A percentile compares a stretch with the other conserved stretches of the same genome.
Evolutionary conservation across 1,140 invertebrate genomes (phyloP).

Genomic region (Drosophila ercepeae): DNA sequence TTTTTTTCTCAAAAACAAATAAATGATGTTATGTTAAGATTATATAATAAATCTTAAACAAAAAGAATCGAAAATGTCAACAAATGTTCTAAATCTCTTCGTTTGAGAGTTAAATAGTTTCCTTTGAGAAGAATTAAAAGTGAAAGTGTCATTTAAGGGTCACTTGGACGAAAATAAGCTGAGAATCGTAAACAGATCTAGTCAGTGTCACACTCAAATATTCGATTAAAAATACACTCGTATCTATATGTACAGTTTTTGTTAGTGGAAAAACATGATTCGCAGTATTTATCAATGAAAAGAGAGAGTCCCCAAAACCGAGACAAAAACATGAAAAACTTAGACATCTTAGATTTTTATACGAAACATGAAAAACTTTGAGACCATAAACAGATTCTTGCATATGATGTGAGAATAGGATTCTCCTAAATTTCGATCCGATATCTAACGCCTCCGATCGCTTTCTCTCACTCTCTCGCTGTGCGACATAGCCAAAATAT

Average conservation of each 20-base stretch:
- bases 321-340: conserved; percentile 27
- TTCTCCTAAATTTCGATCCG: conserved; percentile 14
- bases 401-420: conserved; percentile 1
- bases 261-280: conserved; percentile 36
- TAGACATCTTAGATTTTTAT: conserved; percentile 22
- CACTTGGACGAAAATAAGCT: conserved; percentile 32
- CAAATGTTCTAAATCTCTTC: conserved; percentile 20
- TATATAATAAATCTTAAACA: conserved; percentile 64
- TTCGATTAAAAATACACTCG: conserved; percentile 1
- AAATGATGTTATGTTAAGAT: conserved; percentile 36
- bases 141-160: conserved; percentile 32
- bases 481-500: conserved; percentile 47
- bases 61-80: conserved; percentile 43
- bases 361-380: background rate
- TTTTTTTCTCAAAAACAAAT: conserved; percentile 40
- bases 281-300: conserved; percentile 63
- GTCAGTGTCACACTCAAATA: conserved; percentile 24
- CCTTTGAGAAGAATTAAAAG: background rate
- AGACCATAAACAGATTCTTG: conserved; percentile 33
- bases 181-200: conserved; percentile 24
- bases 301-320: background rate
- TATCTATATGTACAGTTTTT: conserved; percentile 17
- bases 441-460: conserved; percentile 27
- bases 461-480: conserved; percentile 2
- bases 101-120: background rate